Percentiles rank a stretch among this genome's conserved stretches.
Conservation (phyloP, 2,888 invertebrate genomes). For the Ichneumoninae sp. region DNA sequence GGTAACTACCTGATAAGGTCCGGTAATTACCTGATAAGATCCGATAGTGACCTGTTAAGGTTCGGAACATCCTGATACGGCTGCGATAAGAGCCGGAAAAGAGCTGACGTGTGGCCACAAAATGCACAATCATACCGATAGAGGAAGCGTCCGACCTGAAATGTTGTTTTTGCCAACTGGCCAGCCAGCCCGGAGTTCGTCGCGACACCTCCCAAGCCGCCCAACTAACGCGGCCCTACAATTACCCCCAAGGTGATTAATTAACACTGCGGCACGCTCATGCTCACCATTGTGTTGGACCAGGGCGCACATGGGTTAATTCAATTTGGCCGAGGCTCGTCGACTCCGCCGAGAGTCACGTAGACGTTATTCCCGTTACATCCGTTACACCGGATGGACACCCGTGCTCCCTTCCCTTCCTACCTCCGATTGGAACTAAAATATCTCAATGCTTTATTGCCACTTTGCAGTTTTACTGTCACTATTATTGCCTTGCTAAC, state of each 20-base stretch:
- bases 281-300: constrained; percentile 47
- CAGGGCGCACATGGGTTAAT: constrained; percentile 55
- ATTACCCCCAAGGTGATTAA: constrained; percentile 60
- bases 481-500: background rate
- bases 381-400: constrained; percentile 2
- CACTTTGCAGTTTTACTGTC: background rate
- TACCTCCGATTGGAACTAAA: constrained; percentile 14
- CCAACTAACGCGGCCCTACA: constrained; percentile 38
- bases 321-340: constrained; percentile 56
- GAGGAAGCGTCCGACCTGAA: background rate
- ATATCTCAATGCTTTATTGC: constrained; percentile 11
- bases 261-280: constrained; percentile 40
- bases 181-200: constrained; percentile 16
- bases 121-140: background rate
- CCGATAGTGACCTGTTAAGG: no score
- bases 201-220: constrained; percentile 37
- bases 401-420: background rate
- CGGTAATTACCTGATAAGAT: no score
- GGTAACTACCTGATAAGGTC: no score
- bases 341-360: constrained; percentile 22
- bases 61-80: no score
- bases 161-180: background rate
- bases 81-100: background rate
- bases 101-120: background rate
- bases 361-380: constrained; percentile 25